These are phyloP conservation scores for Diploptera punctata DNA, from an alignment of 2,888 invertebrate species.

Conservation along the genomic window DNA sequence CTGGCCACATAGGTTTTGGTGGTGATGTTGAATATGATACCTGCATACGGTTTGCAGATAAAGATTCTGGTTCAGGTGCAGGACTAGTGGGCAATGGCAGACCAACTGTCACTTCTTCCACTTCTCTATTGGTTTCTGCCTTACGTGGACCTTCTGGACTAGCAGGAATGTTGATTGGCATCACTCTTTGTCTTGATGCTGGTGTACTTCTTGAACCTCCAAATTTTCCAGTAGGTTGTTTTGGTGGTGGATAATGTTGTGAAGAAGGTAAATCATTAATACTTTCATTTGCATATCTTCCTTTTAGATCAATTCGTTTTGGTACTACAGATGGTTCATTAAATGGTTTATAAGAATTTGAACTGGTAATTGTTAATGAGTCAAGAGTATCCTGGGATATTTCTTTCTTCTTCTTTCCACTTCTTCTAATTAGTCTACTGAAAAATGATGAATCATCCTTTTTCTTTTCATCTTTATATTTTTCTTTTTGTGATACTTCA, in stretches of 20 bases:
- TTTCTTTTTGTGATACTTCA: conserved; percentile 47
- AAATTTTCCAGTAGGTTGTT: conserved; percentile 9
- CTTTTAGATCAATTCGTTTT: conserved; percentile 61
- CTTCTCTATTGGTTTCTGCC: not conserved
- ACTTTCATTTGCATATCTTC: conserved; percentile 60
- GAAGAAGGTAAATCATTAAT: not conserved
- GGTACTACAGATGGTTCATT: conserved; percentile 50
- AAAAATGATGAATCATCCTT: conserved; percentile 69
- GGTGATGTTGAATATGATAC: conserved; percentile 56
- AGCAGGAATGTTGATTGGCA: conserved; percentile 62
- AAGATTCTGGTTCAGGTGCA: not conserved
- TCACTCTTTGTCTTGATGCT: conserved; percentile 61
- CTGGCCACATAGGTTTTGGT: conserved; percentile 56
- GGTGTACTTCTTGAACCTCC: conserved; percentile 55
- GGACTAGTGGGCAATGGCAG: not conserved
- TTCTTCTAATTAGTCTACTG: conserved; percentile 71
- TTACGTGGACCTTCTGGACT: conserved; percentile 50
- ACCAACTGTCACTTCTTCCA: not conserved
- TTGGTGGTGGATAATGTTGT: not conserved
- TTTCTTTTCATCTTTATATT: conserved; percentile 56
- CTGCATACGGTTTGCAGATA: conserved; percentile 49
- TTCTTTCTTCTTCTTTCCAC: conserved; percentile 68
- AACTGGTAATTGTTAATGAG: not conserved
- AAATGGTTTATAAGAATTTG: not conserved
- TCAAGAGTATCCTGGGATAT: conserved; percentile 37